Evolutionary conservation across 2,113 vertebrate species (phyloP), one percentile per base, ranked within the genome.

Genomic region (Percina caprodes): DNA sequence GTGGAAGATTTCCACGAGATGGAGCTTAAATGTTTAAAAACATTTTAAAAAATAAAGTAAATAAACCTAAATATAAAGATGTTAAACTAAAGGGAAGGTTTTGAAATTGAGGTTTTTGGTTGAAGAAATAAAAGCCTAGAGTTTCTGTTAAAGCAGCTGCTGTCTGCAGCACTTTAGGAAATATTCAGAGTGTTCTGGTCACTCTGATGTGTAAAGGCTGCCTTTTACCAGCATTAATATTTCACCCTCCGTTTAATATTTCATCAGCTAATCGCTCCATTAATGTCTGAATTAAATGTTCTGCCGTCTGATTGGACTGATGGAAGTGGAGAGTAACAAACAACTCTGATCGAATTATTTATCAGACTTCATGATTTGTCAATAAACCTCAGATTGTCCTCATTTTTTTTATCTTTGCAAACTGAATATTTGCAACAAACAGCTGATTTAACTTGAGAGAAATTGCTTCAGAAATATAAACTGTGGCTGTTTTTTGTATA

Each of bases 211-310:
- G 72, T 24, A 58, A 71, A 18, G 86, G 84, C 86, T 86, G 26
- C 84, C 75, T 84, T 91, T 89, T 83, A 86, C 88, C 84, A 48
- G 80, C 82, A 89, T 94, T 79, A 94, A 93, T 95, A 92, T 94
- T 94, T 93, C 87, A 90, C 76, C 84, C 14, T 42, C 9, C 11
- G 39, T 42, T 42, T 23, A 74, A 86, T 86, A 66, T 71, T 87
- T 87, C 21, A 86, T n/a, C 72, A 56, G 46, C 11, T 76, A 12
- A 85, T 88, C 42, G 83, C 60, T 35, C 6, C 13, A 12, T 39
- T 35, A 55, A 56, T 8, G n/a, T 59, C 42, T 56, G 30, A 70
- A 49, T 46, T 46, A 45, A 26, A 21, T 12, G 54, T 46, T 46
- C 33, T 42, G 55, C 11, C 18, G 4, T 60, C 24, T 60, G 42